Evolutionary conservation across 2,797 vertebrate genomes (phyloP).

Genomic region (Tadarida brasiliensis): DNA sequence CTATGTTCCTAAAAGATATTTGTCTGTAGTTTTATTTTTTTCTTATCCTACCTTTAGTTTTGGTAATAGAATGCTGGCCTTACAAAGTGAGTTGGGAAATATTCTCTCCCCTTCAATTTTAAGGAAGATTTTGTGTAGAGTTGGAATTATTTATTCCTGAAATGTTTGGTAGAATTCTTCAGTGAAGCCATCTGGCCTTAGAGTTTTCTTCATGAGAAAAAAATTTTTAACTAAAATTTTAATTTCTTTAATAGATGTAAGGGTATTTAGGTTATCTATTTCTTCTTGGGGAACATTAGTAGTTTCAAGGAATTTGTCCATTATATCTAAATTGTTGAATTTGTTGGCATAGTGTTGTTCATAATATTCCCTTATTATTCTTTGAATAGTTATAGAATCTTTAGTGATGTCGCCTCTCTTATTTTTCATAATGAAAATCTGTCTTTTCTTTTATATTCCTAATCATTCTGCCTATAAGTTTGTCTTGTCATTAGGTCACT

Average conservation of each 20-base stretch:
- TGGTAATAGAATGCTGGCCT: neutral
- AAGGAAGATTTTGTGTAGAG: neutral
- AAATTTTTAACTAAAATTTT: constrained; percentile 4
- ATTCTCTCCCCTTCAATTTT: neutral
- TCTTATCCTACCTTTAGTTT: neutral
- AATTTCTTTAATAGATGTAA: neutral
- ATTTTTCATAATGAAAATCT: neutral
- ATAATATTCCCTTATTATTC: neutral
- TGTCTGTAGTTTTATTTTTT: neutral
- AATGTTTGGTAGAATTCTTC: neutral
- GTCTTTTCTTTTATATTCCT: neutral
- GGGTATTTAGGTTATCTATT: neutral
- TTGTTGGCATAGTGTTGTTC: neutral
- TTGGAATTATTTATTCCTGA: neutral
- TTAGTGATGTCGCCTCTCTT: neutral
- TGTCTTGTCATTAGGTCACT: neutral
- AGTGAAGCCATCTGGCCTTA: neutral
- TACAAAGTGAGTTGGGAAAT: neutral
- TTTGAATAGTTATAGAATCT: neutral
- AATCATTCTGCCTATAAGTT: neutral
- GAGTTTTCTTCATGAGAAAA: neutral
- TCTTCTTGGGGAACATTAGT: neutral
- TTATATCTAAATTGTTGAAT: neutral
- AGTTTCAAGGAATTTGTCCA: neutral
- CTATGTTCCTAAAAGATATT: neutral